Evolutionary conservation across 2,797 vertebrate genomes (phyloP).

Genomic region (Chiloscyllium punctatum): DNA sequence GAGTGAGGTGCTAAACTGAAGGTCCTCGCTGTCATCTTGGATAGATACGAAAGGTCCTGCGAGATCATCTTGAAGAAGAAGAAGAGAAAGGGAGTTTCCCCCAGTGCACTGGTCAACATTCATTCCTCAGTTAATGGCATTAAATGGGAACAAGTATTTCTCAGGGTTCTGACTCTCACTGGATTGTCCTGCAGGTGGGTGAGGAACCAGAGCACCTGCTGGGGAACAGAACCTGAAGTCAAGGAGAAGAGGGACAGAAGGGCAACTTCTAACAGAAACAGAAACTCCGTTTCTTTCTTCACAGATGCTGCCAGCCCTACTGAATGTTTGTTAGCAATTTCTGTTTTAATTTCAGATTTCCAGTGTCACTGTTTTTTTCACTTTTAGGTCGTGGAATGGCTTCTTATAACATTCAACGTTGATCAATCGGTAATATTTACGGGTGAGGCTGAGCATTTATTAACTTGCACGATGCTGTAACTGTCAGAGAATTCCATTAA

Average conservation of each 20-base stretch:
- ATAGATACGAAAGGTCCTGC: not conserved
- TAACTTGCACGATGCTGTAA: not conserved
- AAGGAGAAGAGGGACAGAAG: not conserved
- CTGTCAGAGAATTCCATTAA: not conserved
- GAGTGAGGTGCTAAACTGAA: not conserved
- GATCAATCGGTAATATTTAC: not conserved
- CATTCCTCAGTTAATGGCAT: not conserved
- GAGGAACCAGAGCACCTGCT: not conserved
- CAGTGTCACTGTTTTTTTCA: not conserved
- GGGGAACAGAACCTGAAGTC: not conserved
- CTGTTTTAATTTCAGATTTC: not conserved
- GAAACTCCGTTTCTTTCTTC: not conserved
- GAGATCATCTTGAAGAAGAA: not conserved
- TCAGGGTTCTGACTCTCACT: not conserved
- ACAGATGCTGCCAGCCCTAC: not conserved
- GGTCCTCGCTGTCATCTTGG: not conserved
- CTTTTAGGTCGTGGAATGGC: not conserved
- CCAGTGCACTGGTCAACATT: not conserved
- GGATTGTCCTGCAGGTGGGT: not conserved
- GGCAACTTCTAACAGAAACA: not conserved
- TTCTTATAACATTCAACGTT: not conserved
- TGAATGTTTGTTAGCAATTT: not conserved
- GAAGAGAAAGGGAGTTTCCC: not conserved
- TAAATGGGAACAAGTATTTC: not conserved
- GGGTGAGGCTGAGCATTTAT: not conserved